A percentile compares a stretch with the other conserved stretches of the same genome.
Conservation (phyloP, 2,888 invertebrate genomes). For the Endomychus coccineus region DNA sequence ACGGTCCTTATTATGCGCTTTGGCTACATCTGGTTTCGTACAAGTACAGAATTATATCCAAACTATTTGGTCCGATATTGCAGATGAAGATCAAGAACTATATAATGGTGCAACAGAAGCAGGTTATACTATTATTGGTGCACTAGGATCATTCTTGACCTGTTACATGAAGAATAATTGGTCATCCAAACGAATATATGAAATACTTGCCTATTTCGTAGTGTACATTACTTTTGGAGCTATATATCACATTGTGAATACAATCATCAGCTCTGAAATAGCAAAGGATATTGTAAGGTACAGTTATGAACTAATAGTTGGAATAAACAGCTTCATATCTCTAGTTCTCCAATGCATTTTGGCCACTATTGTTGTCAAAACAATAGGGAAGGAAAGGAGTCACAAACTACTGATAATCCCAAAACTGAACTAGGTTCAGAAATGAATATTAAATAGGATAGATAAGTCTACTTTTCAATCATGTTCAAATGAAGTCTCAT, state of each 20-base stretch:
- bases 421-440: too few species aligned
- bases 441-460: too few species aligned
- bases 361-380: slow-evolving; percentile 56
- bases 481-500: too few species aligned
- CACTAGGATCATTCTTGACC: slow-evolving; percentile 52
- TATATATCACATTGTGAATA: slow-evolving; percentile 73
- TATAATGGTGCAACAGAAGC: slow-evolving; percentile 73
- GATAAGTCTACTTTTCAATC: too few species aligned
- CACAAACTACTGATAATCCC: too few species aligned
- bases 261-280: slow-evolving; percentile 79
- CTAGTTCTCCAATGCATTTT: slow-evolving; percentile 70
- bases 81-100: slow-evolving; percentile 38
- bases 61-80: slow-evolving; percentile 68
- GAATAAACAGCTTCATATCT: slow-evolving; percentile 79
- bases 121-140: slow-evolving; percentile 60
- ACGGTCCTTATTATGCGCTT: slow-evolving; percentile 75
- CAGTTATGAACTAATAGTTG: slow-evolving; percentile 85
- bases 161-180: slow-evolving; percentile 45
- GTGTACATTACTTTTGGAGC: slow-evolving; percentile 67
- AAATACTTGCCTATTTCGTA: slow-evolving; percentile 46
- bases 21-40: slow-evolving; percentile 64
- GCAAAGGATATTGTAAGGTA: slow-evolving; percentile 74
- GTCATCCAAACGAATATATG: slow-evolving; percentile 43
- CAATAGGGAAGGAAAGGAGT: too few species aligned
- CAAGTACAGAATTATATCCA: slow-evolving; percentile 75